phyloP scores from a whole-genome alignment of 2,797 vertebrate species.

The Sebastes steindachneri region DNA sequence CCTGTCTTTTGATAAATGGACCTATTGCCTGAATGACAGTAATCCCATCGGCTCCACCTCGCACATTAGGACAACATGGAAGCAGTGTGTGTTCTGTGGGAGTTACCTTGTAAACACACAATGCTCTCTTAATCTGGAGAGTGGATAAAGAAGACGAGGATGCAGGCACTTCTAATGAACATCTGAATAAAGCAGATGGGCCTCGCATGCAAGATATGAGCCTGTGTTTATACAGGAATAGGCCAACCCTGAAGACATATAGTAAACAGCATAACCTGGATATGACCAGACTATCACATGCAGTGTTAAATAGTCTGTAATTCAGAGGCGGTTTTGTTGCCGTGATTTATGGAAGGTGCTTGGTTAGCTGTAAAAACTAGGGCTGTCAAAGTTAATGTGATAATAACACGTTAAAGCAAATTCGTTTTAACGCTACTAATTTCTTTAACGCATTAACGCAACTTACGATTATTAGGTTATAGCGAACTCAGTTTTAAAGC shows the following conservation, averaged over 20 bases:
- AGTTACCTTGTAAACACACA: slow-evolving; percentile 65
- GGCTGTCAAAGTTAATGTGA: no score
- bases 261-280: not conserved
- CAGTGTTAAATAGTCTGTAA: not conserved
- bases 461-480: no score
- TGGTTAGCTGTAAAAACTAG: slow-evolving; percentile 29
- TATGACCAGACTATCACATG: not conserved
- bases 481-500: no score
- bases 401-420: no score
- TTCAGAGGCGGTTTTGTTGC: not conserved
- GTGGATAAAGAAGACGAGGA: slow-evolving; percentile 50
- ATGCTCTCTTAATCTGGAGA: slow-evolving; percentile 61
- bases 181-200: slow-evolving; percentile 58
- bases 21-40: slow-evolving; percentile 81
- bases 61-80: slow-evolving; percentile 72
- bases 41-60: slow-evolving; percentile 76
- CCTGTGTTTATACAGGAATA: not conserved
- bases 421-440: no score
- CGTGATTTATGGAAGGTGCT: slow-evolving; percentile 26
- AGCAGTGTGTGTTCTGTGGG: slow-evolving; percentile 50
- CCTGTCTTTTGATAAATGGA: slow-evolving; percentile 83
- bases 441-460: no score
- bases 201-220: slow-evolving; percentile 30
- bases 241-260: not conserved
- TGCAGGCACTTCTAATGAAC: slow-evolving; percentile 35